Conservation (phyloP, 1,140 invertebrate genomes). For the Drosophila simulans region DNA sequence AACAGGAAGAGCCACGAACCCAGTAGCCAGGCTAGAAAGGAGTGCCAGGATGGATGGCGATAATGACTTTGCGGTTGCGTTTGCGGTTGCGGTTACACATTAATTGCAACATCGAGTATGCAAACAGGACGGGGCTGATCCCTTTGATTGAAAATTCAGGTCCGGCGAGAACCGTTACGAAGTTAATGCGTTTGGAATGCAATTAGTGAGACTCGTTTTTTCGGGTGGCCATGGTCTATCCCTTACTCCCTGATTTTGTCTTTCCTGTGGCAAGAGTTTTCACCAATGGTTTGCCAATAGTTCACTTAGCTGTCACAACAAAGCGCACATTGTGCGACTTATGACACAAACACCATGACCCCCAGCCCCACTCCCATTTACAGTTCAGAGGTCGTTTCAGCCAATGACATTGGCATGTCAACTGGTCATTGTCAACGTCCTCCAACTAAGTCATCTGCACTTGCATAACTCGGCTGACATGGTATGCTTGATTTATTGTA, state of each 20-base stretch:
- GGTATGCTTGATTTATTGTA: constrained; percentile 8
- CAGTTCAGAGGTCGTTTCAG: constrained; percentile 6
- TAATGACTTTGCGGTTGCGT: constrained; percentile 1
- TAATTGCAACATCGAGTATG: constrained; percentile 48
- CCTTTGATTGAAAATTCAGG: constrained; percentile 36
- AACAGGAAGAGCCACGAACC: neutral
- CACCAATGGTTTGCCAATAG: neutral
- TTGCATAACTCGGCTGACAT: constrained; percentile 20
- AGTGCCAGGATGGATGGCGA: constrained; percentile 4
- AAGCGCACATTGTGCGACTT: constrained; percentile 15
- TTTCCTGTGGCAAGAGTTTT: constrained; percentile 18
- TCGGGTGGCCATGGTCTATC: neutral
- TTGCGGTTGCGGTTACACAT: constrained; percentile 40
- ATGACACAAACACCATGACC: neutral
- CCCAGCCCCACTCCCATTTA: neutral
- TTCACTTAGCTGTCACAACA: constrained; percentile 21
- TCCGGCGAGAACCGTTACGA: neutral
- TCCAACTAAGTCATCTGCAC: constrained; percentile 35
- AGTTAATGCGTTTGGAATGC: constrained; percentile 52
- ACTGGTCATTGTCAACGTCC: constrained; percentile 30
- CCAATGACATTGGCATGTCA: constrained; percentile 48
- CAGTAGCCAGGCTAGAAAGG: neutral
- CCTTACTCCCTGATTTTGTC: neutral
- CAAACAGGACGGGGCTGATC: constrained; percentile 1
- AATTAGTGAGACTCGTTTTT: constrained; percentile 32